phyloP scores from a whole-genome alignment of 2,888 invertebrate species.

The Sipha maydis region DNA sequence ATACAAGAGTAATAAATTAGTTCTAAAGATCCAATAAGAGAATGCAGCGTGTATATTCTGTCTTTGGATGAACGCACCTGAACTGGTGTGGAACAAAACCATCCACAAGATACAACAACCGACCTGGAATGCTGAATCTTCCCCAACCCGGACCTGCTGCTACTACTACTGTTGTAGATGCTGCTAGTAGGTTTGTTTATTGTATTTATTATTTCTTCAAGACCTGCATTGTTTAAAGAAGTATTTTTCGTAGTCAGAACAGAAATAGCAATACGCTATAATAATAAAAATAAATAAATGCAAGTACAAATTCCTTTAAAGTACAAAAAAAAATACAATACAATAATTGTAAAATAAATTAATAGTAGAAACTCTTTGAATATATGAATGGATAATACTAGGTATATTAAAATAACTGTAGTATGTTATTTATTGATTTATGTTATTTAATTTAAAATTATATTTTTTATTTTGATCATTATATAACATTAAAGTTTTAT shows the following conservation, averaged over 20 bases:
- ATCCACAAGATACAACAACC: conserved; percentile 59
- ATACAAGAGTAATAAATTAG: conserved; percentile 8
- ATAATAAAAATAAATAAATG: conserved; percentile 37
- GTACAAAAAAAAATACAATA: not conserved
- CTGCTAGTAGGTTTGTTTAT: conserved; percentile 53
- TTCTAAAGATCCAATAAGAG: conserved; percentile 19
- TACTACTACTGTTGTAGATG: conserved; percentile 45
- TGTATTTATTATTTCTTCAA: conserved; percentile 46
- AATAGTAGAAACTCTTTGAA: not conserved
- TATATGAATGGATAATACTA: not conserved
- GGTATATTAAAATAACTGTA: not conserved
- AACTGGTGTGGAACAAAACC: conserved; percentile 61
- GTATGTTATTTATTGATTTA: too few relatives aligned
- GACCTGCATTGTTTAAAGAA: conserved; percentile 44
- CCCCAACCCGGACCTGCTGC: conserved; percentile 57
- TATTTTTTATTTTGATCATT: not conserved
- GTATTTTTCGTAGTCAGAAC: conserved; percentile 41
- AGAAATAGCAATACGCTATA: not conserved
- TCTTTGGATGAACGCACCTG: conserved; percentile 57
- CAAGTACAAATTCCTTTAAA: conserved; percentile 6
- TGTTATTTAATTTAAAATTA: not conserved
- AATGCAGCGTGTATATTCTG: conserved; percentile 45
- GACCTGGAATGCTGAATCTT: conserved; percentile 62
- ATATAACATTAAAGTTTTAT: not conserved
- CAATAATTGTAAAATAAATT: not conserved